These are phyloP conservation scores for Drosophila colorata DNA, from an alignment of 2,888 invertebrate genomes.

Conservation along the genomic window DNA sequence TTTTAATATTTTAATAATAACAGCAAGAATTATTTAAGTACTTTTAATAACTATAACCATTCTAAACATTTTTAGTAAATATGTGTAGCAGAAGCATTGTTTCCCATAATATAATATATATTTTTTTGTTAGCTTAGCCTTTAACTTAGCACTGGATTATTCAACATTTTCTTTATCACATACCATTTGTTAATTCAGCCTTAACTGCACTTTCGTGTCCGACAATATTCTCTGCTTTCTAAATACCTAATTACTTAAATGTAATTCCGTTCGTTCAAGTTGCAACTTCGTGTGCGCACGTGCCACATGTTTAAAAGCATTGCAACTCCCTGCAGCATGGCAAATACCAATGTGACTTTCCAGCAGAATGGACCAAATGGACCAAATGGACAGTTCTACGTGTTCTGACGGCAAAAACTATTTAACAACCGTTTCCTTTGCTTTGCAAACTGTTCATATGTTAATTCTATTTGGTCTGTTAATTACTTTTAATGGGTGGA, in stretches of 20 bases:
- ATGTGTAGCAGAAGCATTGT: too few species aligned
- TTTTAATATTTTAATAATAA: too few species aligned
- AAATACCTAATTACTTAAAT: slow-evolving; percentile 26
- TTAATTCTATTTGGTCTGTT: slow-evolving; percentile 27
- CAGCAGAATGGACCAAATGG: slow-evolving; percentile 5
- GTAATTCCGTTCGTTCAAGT: slow-evolving; percentile 30
- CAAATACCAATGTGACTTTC: slow-evolving; percentile 1
- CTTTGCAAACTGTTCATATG: slow-evolving; percentile 11
- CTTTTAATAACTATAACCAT: too few species aligned
- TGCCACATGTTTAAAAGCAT: slow-evolving; percentile 8
- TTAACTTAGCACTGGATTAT: neutral
- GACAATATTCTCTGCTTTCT: neutral
- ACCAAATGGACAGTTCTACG: slow-evolving; percentile 11
- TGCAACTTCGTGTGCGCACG: slow-evolving; percentile 17
- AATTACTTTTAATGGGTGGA: slow-evolving; percentile 3
- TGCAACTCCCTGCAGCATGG: neutral
- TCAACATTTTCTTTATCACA: neutral
- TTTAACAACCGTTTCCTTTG: neutral
- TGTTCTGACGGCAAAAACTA: slow-evolving; percentile 6
- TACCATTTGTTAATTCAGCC: neutral
- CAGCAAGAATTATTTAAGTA: too few species aligned
- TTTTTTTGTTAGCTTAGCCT: neutral
- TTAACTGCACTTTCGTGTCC: neutral
- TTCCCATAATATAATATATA: too few species aligned
- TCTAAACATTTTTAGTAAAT: too few species aligned